These are phyloP conservation scores for Dolomedes plantarius DNA, from an alignment of 2,888 invertebrate genomes.

Conservation along the genomic window DNA sequence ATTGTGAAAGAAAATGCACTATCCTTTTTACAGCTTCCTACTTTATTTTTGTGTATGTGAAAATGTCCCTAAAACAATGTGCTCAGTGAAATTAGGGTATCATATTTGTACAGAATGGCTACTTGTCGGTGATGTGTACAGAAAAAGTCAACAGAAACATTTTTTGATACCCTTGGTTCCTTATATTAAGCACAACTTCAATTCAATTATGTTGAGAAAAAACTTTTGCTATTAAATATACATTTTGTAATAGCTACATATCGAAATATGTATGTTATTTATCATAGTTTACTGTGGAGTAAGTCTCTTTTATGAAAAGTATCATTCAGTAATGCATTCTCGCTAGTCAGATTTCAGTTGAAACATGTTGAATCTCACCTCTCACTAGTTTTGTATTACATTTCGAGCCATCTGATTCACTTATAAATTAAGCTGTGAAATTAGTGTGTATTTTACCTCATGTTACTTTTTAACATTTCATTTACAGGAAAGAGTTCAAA, in stretches of 20 bases:
- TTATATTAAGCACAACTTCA: constrained; percentile 51
- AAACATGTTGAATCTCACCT: constrained; percentile 56
- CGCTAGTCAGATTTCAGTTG: constrained; percentile 58
- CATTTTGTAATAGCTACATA: constrained; percentile 56
- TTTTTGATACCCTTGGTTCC: constrained; percentile 66
- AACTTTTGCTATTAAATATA: constrained; percentile 42
- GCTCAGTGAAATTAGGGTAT: constrained; percentile 63
- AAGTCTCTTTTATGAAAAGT: constrained; percentile 30
- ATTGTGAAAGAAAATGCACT: constrained; percentile 60
- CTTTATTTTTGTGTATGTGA: constrained; percentile 63
- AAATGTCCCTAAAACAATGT: constrained; percentile 48
- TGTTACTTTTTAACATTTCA: background rate
- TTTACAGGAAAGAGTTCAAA: background rate
- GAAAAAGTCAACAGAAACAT: constrained; percentile 27
- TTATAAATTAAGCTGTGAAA: background rate
- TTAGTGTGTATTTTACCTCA: background rate
- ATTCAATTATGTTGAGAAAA: constrained; percentile 34
- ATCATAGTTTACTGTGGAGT: constrained; percentile 20
- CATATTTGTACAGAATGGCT: constrained; percentile 65
- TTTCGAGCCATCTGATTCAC: constrained; percentile 7
- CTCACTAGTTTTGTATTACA: constrained; percentile 17
- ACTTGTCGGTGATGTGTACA: constrained; percentile 65
- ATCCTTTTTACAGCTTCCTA: constrained; percentile 67
- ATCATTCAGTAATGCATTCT: constrained; percentile 33
- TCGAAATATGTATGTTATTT: constrained; percentile 40